Percentiles rank a stretch among this genome's conserved stretches.
Evolutionary conservation across 2,113 vertebrate genomes (phyloP).

Genomic region (Bos taurus): ARS-UCD2.0 NC_037345.1:26814001-26814500

Average conservation of each 20-base stretch:
- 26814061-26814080: neutral
- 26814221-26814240: neutral
- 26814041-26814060: neutral
- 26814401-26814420: neutral
- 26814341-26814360: neutral
- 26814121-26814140: neutral
- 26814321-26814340: neutral
- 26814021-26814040: neutral
- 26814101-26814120: neutral
- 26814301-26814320: neutral
- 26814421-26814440: neutral
- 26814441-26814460: neutral
- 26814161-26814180: neutral
- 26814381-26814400: neutral
- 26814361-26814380: neutral
- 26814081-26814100: neutral
- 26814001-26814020: neutral
- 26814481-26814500: neutral
- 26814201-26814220: neutral
- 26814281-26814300: neutral
- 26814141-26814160: neutral
- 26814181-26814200: neutral
- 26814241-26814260: neutral
- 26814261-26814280: neutral
- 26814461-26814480: neutral